phyloP scores from a whole-genome alignment of 2,113 vertebrate genomes.

The Hypocryptadius cinnamomeus region DNA sequence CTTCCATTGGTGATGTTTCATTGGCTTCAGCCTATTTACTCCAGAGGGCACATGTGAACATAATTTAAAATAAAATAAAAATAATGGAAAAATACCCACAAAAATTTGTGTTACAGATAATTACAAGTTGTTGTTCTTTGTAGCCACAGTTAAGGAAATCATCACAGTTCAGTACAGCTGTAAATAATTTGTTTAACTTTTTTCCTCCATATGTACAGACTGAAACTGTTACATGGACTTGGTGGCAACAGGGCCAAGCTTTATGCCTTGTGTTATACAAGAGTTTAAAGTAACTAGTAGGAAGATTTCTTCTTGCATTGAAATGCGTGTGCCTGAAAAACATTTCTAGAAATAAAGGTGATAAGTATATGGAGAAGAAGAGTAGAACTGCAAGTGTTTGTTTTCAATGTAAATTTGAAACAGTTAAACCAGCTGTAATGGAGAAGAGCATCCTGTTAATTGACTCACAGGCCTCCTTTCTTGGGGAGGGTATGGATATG shows the following conservation, averaged over 20 bases:
- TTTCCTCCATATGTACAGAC: background rate
- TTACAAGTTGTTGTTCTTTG: conserved; percentile 18
- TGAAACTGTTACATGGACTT: background rate
- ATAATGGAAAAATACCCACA: background rate
- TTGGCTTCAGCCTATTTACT: background rate
- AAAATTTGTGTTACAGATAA: background rate
- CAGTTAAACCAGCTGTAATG: background rate
- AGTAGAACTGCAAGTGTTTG: background rate
- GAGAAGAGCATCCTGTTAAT: background rate
- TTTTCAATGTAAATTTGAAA: background rate
- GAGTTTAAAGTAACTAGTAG: background rate
- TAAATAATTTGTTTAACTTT: background rate
- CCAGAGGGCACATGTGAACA: background rate
- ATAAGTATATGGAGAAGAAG: background rate
- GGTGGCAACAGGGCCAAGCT: background rate
- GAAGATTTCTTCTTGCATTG: background rate
- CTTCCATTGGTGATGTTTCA: background rate
- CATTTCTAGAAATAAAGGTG: background rate
- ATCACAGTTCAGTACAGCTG: background rate
- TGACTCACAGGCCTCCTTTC: background rate
- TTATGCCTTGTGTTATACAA: background rate
- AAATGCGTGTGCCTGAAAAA: background rate
- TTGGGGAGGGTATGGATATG: background rate
- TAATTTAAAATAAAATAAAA: background rate
- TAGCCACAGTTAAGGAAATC: background rate